Evolutionary conservation across 2,797 vertebrate species (phyloP), one percentile per base, ranked within the genome.

Genomic region (Pangasius sanitwongsei): DNA sequence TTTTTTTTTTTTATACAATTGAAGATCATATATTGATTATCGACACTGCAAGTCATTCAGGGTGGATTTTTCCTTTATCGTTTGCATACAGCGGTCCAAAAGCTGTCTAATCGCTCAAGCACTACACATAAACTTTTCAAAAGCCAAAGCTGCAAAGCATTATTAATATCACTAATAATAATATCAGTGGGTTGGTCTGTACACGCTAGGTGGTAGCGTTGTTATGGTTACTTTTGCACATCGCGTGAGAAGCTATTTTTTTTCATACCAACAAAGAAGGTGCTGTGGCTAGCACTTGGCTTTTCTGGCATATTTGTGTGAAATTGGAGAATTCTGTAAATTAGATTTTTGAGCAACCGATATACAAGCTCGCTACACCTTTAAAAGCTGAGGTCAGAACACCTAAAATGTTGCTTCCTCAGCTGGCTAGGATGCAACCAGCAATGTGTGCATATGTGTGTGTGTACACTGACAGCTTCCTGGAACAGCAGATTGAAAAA

Each of bases 391-490:
- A 50, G 57, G 16, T 74, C 13, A 41, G 48, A 48, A 12, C 48
- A 23, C 23, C 57, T 63, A 44, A 69, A 85, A 55, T 57, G 53
- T 63, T 53, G 55, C 41, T 53, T 72, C 65, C 69, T 72, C 44
- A 7, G 12, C 85, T 65, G 67, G 77, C 50, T 59, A 25, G 37
- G 31, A 59, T 37, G 20, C 65, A 53, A 50, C 50, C 34, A 55
- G 59, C 59, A 34, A 37, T 5, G n/a, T 55, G 84, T 72, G 65
- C 25, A 86, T 53, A 84, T 85, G 41, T 65, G 37, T 84, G 83
- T 89, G 90, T 91, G 90, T 83, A 89, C 88, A 72, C 87, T 89
- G 93, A 95, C 91, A 92, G 88, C 89, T 89, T 90, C 74, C 85
- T 92, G 87, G 90, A 93, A 91, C 89, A 37, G 87, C 91, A 88